Conservation (phyloP, 1,140 invertebrate species). For the Diorhabda elongata region DNA sequence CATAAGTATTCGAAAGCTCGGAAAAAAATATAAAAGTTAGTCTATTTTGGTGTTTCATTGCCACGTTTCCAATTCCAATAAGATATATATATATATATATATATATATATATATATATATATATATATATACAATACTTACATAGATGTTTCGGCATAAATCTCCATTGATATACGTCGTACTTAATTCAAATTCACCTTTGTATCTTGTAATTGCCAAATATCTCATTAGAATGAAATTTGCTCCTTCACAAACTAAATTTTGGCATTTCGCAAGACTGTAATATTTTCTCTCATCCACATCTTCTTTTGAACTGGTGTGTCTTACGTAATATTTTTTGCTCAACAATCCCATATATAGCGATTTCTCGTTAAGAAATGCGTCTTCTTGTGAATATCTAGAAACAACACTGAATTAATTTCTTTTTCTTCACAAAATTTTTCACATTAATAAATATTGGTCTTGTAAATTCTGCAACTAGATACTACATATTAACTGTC, state of each 20-base stretch:
- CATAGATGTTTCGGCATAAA: conserved; percentile 56
- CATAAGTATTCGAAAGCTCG: too few relatives aligned
- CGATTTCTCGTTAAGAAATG: conserved; percentile 9
- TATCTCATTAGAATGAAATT: conserved; percentile 59
- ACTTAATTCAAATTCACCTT: conserved; percentile 52
- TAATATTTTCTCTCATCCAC: conserved; percentile 50
- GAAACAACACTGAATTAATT: too few relatives aligned
- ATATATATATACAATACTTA: conserved; percentile 49
- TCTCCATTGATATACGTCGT: conserved; percentile 56
- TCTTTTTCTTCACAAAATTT: too few relatives aligned
- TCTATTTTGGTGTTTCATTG: too few relatives aligned
- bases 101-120: too few relatives aligned
- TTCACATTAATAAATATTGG: too few relatives aligned
- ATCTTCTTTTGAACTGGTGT: conserved; percentile 47
- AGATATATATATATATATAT: too few relatives aligned
- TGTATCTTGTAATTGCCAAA: conserved; percentile 52
- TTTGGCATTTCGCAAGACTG: conserved; percentile 45
- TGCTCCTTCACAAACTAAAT: conserved; percentile 57
- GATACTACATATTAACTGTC: too few relatives aligned
- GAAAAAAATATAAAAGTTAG: too few relatives aligned
- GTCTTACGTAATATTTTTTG: conserved; percentile 35
- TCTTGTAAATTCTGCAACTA: too few relatives aligned
- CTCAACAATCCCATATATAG: conserved; percentile 36
- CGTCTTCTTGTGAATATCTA: not conserved
- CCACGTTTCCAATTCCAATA: too few relatives aligned